Percentiles rank a stretch among this genome's conserved stretches.
Conservation (phyloP, 2,797 vertebrate genomes). For the Ataeniobius toweri region DNA sequence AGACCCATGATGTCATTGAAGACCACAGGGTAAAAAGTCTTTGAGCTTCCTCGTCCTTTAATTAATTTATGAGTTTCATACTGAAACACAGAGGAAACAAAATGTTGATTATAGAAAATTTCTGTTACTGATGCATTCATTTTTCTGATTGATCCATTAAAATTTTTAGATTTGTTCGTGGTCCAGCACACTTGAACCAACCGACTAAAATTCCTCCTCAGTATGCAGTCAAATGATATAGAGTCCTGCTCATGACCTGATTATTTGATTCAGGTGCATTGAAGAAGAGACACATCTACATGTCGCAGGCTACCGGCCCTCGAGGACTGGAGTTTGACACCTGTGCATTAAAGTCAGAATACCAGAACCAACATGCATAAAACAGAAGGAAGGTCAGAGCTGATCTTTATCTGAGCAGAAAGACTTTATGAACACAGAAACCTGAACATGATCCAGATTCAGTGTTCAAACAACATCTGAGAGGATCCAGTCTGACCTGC, state of each 20-base stretch:
- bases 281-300: no score
- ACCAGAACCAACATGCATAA: not conserved
- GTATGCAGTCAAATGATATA: no score
- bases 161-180: not conserved
- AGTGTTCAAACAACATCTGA: not conserved
- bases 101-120: not conserved
- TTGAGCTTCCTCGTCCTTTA: conserved; percentile 4
- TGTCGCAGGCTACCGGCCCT: no score
- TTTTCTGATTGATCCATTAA: not conserved
- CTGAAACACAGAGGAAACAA: not conserved
- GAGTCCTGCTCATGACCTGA: no score
- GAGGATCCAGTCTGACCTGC: not conserved
- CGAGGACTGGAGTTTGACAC: no score
- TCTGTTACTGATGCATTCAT: not conserved
- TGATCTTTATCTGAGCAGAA: no score
- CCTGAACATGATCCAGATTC: not conserved
- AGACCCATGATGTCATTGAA: conserved; percentile 46
- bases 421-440: not conserved
- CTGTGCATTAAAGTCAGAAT: not conserved
- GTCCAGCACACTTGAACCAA: no score
- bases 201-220: no score
- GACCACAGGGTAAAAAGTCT: conserved; percentile 3
- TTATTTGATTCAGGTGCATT: no score
- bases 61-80: conserved; percentile 4
- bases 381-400: not conserved